Percentiles rank a stretch among this genome's conserved stretches.
Evolutionary conservation across 2,797 vertebrate species (phyloP).

Genomic region (Sebastes baramenuke): DNA sequence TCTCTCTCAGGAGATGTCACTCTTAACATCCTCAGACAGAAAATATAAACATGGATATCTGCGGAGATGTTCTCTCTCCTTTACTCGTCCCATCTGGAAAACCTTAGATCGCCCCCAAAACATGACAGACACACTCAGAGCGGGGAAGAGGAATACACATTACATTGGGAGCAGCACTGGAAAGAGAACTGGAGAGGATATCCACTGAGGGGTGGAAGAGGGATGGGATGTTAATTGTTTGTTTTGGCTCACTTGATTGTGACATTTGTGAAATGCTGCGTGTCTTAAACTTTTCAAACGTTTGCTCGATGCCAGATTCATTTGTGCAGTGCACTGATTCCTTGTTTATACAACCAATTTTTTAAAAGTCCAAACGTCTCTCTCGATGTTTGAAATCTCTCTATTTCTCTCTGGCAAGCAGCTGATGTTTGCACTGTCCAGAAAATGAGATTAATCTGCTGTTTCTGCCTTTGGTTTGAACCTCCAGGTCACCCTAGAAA

Average conservation of each 20-base stretch:
- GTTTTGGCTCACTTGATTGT: slow-evolving; percentile 53
- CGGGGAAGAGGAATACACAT: slow-evolving; percentile 26
- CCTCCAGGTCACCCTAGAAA: neutral
- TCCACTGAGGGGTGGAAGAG: slow-evolving; percentile 28
- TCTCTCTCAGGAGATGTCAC: slow-evolving; percentile 52
- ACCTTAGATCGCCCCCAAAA: slow-evolving; percentile 71
- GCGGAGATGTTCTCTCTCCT: slow-evolving; percentile 51
- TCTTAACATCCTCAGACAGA: slow-evolving; percentile 74
- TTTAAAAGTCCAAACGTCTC: slow-evolving; percentile 37
- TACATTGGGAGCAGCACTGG: slow-evolving; percentile 30
- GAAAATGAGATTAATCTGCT: slow-evolving; percentile 41
- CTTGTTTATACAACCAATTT: slow-evolving; percentile 57
- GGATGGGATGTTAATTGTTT: slow-evolving; percentile 59
- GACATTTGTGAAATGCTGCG: slow-evolving; percentile 57
- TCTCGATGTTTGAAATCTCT: slow-evolving; percentile 37
- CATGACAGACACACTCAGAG: slow-evolving; percentile 60
- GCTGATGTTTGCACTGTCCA: slow-evolving; percentile 25
- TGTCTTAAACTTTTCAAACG: slow-evolving; percentile 33
- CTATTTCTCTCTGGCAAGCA: slow-evolving; percentile 25
- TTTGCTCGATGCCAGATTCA: slow-evolving; percentile 39
- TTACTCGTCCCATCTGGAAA: slow-evolving; percentile 77
- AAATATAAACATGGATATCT: slow-evolving; percentile 74
- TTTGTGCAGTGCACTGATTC: slow-evolving; percentile 44
- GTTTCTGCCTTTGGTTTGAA: slow-evolving; percentile 16
- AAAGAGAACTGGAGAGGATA: slow-evolving; percentile 28